Base-by-base conservation (phyloP, 2,113 vertebrate genomes). In the Puntigrus tetrazona region DNA sequence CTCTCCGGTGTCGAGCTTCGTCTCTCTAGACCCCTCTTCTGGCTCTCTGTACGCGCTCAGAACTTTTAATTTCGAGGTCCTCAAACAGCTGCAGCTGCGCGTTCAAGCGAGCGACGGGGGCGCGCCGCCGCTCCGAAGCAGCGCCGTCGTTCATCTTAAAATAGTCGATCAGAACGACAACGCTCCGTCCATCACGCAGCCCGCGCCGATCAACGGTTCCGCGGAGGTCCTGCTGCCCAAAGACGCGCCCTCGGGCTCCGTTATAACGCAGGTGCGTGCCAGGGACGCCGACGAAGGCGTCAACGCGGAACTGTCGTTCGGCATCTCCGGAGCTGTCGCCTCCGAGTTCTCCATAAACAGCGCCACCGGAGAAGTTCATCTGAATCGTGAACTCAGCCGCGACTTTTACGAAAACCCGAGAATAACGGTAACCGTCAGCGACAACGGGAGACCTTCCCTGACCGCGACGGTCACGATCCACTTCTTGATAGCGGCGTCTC, bases 131-230 rank as follows among this genome's bases (percentile, higher is more conserved):
- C 96, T 99, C 18, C 94, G 96, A 87, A 95, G 96, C 86, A 96
- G 93, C 83, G 92, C 97, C 0, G 91, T 92, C 8, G 94, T 99
- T 86, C 95, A 95, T 41, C 94, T 99, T 52, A 92, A 94, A 65
- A 93, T 99, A 34, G 93, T 96, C 79, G 98, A 99, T 91, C 96
- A 98, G 92, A 99, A 99, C 0, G 98, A 99, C 65, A 99, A 99
- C 79, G 91, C 96, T 0, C 98, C 97, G 0, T 63, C 94, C 41
- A 95, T 99, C 84, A 93, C 94, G 2, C 96, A 96, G 67, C 98
- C 98, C 0, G 91, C 89, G 0, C 94, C 97, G 13, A 92, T 91
- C 76, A 99, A 99, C 0, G 95, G 96, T 11, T 96, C 97, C 0
- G 95, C 95, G 0, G 96, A 97, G 86, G 91, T 99, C 0, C 90